Evolutionary conservation across 2,888 invertebrate species (phyloP).

Genomic region (Ectobius pallidus): DNA sequence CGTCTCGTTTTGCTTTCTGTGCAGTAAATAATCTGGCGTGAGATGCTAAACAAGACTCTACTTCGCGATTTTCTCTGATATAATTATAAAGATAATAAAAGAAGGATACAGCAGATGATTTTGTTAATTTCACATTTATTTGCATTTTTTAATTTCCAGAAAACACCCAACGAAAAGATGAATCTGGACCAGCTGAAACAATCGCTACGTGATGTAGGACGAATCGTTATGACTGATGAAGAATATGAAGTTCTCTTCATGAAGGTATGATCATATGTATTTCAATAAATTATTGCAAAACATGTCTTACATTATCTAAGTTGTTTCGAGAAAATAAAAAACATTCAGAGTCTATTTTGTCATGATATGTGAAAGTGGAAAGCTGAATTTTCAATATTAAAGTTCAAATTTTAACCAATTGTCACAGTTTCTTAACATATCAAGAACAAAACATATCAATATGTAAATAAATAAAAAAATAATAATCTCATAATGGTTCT

Average conservation of each 20-base stretch:
- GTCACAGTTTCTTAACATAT: too few species aligned
- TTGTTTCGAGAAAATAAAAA: background rate
- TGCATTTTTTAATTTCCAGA: too few species aligned
- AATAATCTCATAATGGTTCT: too few species aligned
- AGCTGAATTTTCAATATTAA: background rate
- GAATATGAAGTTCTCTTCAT: slow-evolving; percentile 33
- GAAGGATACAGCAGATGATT: too few species aligned
- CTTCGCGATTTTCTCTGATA: too few species aligned
- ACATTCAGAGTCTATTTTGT: background rate
- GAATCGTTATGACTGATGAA: background rate
- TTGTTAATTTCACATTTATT: too few species aligned
- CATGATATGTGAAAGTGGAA: background rate
- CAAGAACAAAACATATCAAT: too few species aligned
- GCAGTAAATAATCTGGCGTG: too few species aligned
- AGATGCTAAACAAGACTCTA: too few species aligned
- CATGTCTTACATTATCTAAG: background rate
- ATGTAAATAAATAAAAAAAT: too few species aligned
- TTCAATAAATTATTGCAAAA: background rate
- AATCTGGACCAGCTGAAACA: slow-evolving; percentile 24
- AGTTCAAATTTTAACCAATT: background rate
- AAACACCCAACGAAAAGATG: slow-evolving; percentile 47
- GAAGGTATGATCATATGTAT: slow-evolving; percentile 25
- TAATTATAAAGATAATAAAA: too few species aligned
- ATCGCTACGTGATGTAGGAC: slow-evolving; percentile 2
- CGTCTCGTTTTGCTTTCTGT: too few species aligned